Percentiles rank a stretch among this genome's conserved stretches.
Evolutionary conservation across 2,888 invertebrate genomes (phyloP).

Genomic region (Gortyna flavago): DNA sequence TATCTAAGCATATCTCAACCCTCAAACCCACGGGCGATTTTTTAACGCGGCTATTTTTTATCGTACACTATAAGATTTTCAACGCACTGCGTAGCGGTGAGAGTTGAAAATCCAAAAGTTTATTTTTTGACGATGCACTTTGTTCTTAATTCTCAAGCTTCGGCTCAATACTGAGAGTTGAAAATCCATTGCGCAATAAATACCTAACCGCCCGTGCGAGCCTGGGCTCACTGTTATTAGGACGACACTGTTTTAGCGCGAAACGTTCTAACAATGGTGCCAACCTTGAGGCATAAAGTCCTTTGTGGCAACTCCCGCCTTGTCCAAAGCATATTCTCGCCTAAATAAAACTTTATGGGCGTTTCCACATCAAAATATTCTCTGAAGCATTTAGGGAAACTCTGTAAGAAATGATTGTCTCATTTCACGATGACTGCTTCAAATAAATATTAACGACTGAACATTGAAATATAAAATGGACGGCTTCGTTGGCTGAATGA

Average conservation of each 20-base stretch:
- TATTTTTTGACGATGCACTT: neutral
- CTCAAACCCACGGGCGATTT: neutral
- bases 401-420: conserved; percentile 62
- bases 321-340: conserved; percentile 65
- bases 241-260: conserved; percentile 55
- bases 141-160: neutral
- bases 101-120: neutral
- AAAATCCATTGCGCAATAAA: neutral
- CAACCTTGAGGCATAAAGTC: conserved; percentile 67
- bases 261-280: conserved; percentile 64
- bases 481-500: conserved; percentile 46
- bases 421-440: conserved; percentile 61
- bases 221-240: conserved; percentile 45
- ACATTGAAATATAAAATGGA: conserved; percentile 62
- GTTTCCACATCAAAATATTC: conserved; percentile 66
- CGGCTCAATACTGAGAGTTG: neutral
- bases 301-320: conserved; percentile 71
- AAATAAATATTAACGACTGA: conserved; percentile 68
- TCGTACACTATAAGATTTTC: neutral
- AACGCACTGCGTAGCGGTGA: neutral
- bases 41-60: neutral
- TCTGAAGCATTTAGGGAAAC: conserved; percentile 55
- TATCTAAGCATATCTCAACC: conserved; percentile 27
- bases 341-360: conserved; percentile 69
- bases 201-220: neutral